These are phyloP conservation scores for Hetaerina americana DNA, from an alignment of 1,140 invertebrate genomes.

Conservation along the genomic window DNA sequence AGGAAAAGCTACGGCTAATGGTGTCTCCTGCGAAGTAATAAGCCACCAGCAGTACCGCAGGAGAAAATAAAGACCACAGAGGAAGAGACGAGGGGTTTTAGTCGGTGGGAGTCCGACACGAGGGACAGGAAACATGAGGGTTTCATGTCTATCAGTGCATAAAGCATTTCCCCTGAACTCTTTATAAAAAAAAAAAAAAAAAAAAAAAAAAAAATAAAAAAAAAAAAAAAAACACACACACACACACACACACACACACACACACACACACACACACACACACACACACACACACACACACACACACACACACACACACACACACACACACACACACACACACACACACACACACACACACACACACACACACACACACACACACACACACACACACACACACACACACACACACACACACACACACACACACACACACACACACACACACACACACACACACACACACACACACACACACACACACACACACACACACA, in stretches of 20 bases:
- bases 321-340: neutral
- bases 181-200: no score
- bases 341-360: neutral
- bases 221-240: no score
- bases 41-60: no score
- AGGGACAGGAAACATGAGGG: no score
- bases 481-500: neutral
- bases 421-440: neutral
- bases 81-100: no score
- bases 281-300: neutral
- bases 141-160: no score
- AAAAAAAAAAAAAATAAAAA: no score
- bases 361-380: neutral
- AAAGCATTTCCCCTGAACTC: no score
- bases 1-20: no score
- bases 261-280: neutral
- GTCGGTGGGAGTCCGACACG: no score
- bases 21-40: no score
- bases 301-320: neutral
- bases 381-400: neutral
- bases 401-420: neutral
- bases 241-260: neutral
- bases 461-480: neutral
- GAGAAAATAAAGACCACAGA: no score
- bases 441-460: neutral